Base-by-base conservation (phyloP, 2,888 invertebrate genomes). In the Oscheius sp. region DNA sequence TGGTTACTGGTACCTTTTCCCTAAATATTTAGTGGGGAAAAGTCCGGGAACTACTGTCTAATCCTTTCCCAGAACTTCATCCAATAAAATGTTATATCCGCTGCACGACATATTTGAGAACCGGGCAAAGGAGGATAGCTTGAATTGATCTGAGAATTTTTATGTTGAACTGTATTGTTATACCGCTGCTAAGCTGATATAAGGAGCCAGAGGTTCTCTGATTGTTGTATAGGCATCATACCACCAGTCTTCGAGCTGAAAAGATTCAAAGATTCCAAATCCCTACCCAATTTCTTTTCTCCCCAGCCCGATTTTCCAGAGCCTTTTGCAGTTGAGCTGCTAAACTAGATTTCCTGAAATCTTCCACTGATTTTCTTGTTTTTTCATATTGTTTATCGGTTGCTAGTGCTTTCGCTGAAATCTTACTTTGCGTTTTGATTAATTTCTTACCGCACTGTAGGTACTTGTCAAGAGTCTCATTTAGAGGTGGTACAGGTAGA, bases 161-260 rank as follows among this genome's bases (percentile, higher is more conserved):
- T n/a, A 20, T 26, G 5, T 2, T 22, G 14, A 8, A 14, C 20
- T 14, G 17, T 30, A 12, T 6, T 8, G 4, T n/a, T 41, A 24
- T 38, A 62, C 68, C 49, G 68, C 50, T 32, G 73, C 76, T 14
- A 78, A 67, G 26, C 70, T 72, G 2, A 75, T 67, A 33, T 59
- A 73, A 0, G 77, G 77, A 36, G 69, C 71, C 26, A 80, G 44
- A 4, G 80, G 78, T 26, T 72, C 75, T 12, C 80, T 67, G 30
- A 75, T 74, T n/a, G 75, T 75, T 1, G 65, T 71, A 64, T 80
- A 80, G 0, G 70, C 79, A 62, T 81, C 77, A 64, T 81, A 79
- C 80, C 80, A 81, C 79, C 79, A 81, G 24, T 80, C 78, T 32
- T 78, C 78, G 9, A 81, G 70, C 80, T 80, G 69, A 63, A 76